These are phyloP conservation scores for Eudyptes chrysolophus DNA, from an alignment of 2,113 vertebrate genomes.

Conservation along the genomic window DNA sequence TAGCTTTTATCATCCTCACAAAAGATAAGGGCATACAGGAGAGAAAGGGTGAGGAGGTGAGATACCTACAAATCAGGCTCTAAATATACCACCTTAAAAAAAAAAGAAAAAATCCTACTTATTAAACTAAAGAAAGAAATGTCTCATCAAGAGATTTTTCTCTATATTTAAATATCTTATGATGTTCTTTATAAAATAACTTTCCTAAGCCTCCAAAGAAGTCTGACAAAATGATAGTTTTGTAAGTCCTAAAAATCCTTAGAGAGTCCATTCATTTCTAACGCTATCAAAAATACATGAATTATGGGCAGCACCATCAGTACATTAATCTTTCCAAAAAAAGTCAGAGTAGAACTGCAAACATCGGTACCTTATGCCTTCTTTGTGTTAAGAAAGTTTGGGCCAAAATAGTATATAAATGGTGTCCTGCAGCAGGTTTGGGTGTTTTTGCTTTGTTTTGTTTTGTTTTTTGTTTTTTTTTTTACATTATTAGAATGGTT, in stretches of 20 bases:
- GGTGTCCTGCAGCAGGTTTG: background rate
- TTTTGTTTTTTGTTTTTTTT: background rate
- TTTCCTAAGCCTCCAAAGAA: background rate
- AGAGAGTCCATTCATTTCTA: background rate
- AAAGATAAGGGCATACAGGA: background rate
- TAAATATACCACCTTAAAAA: background rate
- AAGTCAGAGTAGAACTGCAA: background rate
- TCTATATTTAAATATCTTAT: background rate
- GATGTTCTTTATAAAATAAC: background rate
- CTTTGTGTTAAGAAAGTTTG: background rate
- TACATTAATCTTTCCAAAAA: background rate
- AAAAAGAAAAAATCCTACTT: background rate
- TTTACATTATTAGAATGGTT: fast-evolving
- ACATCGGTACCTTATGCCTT: background rate
- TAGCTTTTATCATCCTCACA: background rate
- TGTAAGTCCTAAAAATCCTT: background rate
- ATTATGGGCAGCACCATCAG: background rate
- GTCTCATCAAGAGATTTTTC: background rate
- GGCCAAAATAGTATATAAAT: background rate
- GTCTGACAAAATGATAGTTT: background rate
- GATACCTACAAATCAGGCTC: background rate
- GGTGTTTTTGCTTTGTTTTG: background rate
- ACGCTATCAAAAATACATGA: background rate
- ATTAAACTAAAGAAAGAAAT: background rate
- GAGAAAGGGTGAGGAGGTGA: background rate